A percentile compares a stretch with the other conserved stretches of the same genome.
These are phyloP conservation scores for Pantherophis alleghaniensis DNA, from an alignment of 2,797 vertebrate species.

Conservation along the genomic window DNA sequence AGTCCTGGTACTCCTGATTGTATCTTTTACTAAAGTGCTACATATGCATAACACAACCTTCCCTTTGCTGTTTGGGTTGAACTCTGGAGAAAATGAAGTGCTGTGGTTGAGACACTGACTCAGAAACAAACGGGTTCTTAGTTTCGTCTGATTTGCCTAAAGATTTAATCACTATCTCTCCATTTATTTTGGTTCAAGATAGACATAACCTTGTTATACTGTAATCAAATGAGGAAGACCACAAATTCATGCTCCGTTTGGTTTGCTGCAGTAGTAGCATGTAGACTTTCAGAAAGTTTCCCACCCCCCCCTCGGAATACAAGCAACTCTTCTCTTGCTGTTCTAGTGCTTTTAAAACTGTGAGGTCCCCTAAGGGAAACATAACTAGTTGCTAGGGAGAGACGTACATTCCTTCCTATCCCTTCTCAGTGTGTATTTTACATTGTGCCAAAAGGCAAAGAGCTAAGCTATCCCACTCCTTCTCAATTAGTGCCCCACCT, in stretches of 20 bases:
- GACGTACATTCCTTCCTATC: slow-evolving; percentile 33
- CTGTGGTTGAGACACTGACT: not conserved
- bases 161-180: not conserved
- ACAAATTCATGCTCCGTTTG: not conserved
- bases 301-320: not conserved
- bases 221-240: not conserved
- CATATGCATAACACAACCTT: slow-evolving; percentile 3
- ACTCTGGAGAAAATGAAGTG: not conserved
- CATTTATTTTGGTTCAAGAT: not conserved
- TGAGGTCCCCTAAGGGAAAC: slow-evolving; percentile 40
- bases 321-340: slow-evolving; percentile 18
- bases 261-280: not conserved
- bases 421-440: slow-evolving; percentile 23
- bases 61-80: slow-evolving; percentile 5
- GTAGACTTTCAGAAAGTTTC: not conserved
- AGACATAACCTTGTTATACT: not conserved
- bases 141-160: slow-evolving; percentile 5
- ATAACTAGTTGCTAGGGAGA: slow-evolving; percentile 32
- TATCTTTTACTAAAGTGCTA: not conserved
- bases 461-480: slow-evolving; percentile 13
- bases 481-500: slow-evolving; percentile 15
- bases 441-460: slow-evolving; percentile 28
- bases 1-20: slow-evolving; percentile 16
- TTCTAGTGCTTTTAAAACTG: slow-evolving; percentile 28
- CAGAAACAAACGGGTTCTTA: not conserved